Evolutionary conservation across 2,888 invertebrate genomes (phyloP), one percentile per base, ranked within the genome.

Genomic region (Pseudolycoriella hygida): DNA sequence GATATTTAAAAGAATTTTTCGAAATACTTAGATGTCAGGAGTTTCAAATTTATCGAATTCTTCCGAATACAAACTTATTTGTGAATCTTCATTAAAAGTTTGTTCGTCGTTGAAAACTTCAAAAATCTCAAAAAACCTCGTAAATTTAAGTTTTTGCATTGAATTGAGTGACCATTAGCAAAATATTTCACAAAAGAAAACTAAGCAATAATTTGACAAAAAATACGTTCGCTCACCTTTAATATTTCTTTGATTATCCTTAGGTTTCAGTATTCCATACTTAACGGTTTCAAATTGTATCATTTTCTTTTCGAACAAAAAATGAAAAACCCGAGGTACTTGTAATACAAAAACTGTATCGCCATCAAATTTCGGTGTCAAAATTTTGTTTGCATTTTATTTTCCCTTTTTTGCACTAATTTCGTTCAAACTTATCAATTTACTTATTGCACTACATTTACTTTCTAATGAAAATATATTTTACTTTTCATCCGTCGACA

Each of bases 221-320:
- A 12, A 30, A 30, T 30, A 30, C 30, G 30, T 30, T 34, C 2
- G 54, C 62, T 60, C 47, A 64, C 64, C 64, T 57, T 61, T 60
- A 49, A 62, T 64, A 39, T 59, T 56, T 55, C 61, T 55, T 46
- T 61, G 56, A 54, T 60, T 67, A 59, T 53, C 72, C 60, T 55
- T 71, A 60, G 56, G 57, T 55, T 64, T 65, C 53, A 65, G 72
- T 64, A 73, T 74, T 68, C 71, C 71, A 67, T 70, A 74, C 69
- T 73, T 73, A 59, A 73, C 70, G 60, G 72, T 73, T 63, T 73
- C 73, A 69, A 74, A 72, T 68, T 71, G 71, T 69, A 71, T 71
- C 74, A 73, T 74, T 67, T 64, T 69, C 60, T 34, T 14, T 34
- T 6, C 25, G 25, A 25, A 25, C 25, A 8, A 25, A 25, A 25